These are phyloP conservation scores for Vandiemenella viatica DNA, from an alignment of 2,888 invertebrate species.

Conservation along the genomic window DNA sequence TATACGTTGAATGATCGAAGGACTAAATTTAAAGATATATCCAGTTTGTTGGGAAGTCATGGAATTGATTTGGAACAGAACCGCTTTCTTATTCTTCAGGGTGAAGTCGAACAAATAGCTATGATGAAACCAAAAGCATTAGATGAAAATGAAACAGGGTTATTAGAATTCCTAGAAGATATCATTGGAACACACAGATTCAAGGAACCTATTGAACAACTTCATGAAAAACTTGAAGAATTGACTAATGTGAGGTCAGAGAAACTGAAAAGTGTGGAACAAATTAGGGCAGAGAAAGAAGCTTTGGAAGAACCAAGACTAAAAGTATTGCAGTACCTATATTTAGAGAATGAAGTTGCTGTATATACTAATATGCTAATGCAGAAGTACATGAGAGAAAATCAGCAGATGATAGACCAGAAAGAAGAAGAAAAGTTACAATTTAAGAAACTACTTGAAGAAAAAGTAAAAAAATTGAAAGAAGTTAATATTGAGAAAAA, in stretches of 20 bases:
- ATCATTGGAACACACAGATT: conserved; percentile 84
- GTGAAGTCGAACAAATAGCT: conserved; percentile 97
- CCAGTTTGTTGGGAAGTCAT: conserved; percentile 53
- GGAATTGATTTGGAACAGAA: conserved; percentile 95
- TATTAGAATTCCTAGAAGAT: conserved; percentile 96
- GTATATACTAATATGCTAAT: conserved; percentile 52
- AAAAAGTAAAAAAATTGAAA: conserved; percentile 40
- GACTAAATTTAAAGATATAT: conserved; percentile 79
- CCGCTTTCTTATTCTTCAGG: conserved; percentile 92
- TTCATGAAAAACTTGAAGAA: conserved; percentile 56
- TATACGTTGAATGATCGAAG: conserved; percentile 59
- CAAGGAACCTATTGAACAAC: conserved; percentile 62
- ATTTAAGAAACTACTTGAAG: too few relatives aligned
- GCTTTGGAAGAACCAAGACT: conserved; percentile 64
- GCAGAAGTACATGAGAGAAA: conserved; percentile 53
- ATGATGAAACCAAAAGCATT: conserved; percentile 94
- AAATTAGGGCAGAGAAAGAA: conserved; percentile 66
- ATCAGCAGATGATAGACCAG: too few relatives aligned
- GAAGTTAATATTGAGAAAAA: too few relatives aligned
- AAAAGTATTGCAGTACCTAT: conserved; percentile 61
- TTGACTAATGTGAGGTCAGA: conserved; percentile 58
- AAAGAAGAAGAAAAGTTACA: too few relatives aligned
- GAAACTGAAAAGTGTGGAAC: conserved; percentile 68
- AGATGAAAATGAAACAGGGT: conserved; percentile 77
- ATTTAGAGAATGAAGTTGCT: conserved; percentile 59